Evolutionary conservation across 2,888 invertebrate genomes (phyloP), one percentile per base, ranked within the genome.

Genomic region (Megamerina dolium): DNA sequence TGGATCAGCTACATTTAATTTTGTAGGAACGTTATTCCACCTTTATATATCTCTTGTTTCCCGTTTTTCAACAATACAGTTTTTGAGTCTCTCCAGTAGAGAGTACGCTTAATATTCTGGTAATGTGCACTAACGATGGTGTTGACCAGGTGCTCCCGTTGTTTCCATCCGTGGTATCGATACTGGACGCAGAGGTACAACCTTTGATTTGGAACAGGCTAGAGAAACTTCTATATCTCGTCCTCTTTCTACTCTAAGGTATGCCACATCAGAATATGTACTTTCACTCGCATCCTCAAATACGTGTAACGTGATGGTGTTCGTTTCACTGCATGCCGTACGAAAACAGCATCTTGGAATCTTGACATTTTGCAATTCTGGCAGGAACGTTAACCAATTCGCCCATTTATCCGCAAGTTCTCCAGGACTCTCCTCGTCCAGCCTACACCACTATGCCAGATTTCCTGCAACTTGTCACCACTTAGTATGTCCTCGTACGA

Each of bases 81-180:
- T 38, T 43, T 53, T 2, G 58, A 61, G 32, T 62, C 57, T 4
- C 56, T 44, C 60, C 58, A 60, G 38, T 51, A 56, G 18, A 43
- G 17, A 1, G 13, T 49, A 5, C 41, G 12, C 13, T 40, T 27
- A 20, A 57, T 43, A 3, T 45, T 29, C 4, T 54, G 27, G 3
- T 44, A 41, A 26, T 48, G 51, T 2, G 20, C 41, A 20, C 48
- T 43, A 1, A 33, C 19, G 29, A 55, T 31, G 29, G 30, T 9
- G 20, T 43, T 51, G 3, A 44, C 50, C 18, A 53, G 37, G 9
- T 51, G 45, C 6, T 43, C 40, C 41, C 56, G 56, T 10, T 4
- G 58, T 45, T 43, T 58, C 57, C 39, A 57, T 43, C 26, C 54
- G 45, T 9, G 52, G 53, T 6, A 54, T 53, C 4, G 54, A 55